Conservation (phyloP, 2,888 invertebrate genomes). For the Sylvicola cinctus region DNA sequence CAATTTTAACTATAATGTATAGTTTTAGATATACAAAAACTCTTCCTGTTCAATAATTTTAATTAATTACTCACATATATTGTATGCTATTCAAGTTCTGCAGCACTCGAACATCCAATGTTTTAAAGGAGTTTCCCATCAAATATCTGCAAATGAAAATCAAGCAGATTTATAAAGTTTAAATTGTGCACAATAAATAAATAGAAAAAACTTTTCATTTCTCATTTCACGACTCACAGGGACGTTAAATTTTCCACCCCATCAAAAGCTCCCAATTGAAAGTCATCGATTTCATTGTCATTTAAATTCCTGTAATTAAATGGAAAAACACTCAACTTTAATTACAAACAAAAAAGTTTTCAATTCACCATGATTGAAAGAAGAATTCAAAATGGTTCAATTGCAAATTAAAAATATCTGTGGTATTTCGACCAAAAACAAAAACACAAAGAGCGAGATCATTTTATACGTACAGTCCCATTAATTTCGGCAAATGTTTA, state of each 20-base stretch:
- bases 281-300: constrained; percentile 23
- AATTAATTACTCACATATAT: constrained; percentile 27
- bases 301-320: constrained; percentile 21
- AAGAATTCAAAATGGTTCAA: too few species aligned
- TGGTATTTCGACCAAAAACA: too few species aligned
- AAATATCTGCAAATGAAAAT: constrained; percentile 13
- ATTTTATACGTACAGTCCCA: neutral
- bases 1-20: too few species aligned
- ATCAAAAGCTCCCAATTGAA: constrained; percentile 24
- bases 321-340: neutral
- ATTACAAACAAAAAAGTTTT: too few species aligned
- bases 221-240: too few species aligned
- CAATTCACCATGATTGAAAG: too few species aligned
- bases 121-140: constrained; percentile 19
- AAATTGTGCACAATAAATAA: neutral
- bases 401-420: too few species aligned
- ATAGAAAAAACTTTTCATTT: neutral
- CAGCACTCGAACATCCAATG: constrained; percentile 21
- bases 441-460: too few species aligned
- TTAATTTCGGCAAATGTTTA: neutral
- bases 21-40: too few species aligned
- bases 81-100: constrained; percentile 22
- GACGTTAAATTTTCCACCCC: constrained; percentile 26
- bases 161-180: neutral
- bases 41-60: too few species aligned